Conservation (phyloP, 2,888 invertebrate species). For the Archaeoteleia sp. region DNA sequence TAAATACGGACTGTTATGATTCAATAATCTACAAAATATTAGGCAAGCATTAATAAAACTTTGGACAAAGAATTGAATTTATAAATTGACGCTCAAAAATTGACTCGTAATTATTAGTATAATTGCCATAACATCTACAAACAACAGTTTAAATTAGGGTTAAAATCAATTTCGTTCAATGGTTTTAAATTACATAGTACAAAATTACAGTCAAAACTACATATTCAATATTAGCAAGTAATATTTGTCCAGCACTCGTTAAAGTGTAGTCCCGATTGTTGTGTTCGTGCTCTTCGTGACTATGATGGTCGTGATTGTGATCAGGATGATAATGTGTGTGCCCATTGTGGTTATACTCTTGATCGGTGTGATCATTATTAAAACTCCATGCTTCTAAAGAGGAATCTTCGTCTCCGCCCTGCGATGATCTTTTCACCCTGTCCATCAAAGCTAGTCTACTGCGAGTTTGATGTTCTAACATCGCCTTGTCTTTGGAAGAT, state of each 20-base stretch:
- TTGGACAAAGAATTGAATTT: too few relatives aligned
- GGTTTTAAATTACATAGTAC: conserved; percentile 63
- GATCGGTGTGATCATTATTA: conserved; percentile 36
- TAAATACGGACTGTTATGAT: too few relatives aligned
- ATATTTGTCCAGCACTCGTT: conserved; percentile 62
- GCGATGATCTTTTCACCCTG: conserved; percentile 60
- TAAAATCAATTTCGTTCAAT: conserved; percentile 11
- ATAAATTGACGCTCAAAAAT: too few relatives aligned
- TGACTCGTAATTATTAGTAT: background rate
- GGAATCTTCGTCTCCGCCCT: conserved; percentile 43
- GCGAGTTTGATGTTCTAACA: conserved; percentile 3
- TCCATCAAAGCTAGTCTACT: conserved; percentile 48
- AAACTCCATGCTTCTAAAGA: conserved; percentile 36
- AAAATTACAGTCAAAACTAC: conserved; percentile 62
- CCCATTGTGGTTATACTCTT: conserved; percentile 41
- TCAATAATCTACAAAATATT: too few relatives aligned
- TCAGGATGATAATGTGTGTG: conserved; percentile 47
- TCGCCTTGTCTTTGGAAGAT: conserved; percentile 54
- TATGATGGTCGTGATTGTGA: conserved; percentile 20
- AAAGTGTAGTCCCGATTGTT: conserved; percentile 38
- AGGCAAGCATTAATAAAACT: too few relatives aligned
- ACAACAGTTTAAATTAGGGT: conserved; percentile 9
- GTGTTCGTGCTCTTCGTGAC: conserved; percentile 43
- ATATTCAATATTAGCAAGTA: conserved; percentile 65
- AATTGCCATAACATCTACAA: background rate